These are phyloP conservation scores for Microtus oregoni DNA, from an alignment of 2,113 vertebrate genomes.

Conservation along the genomic window DNA sequence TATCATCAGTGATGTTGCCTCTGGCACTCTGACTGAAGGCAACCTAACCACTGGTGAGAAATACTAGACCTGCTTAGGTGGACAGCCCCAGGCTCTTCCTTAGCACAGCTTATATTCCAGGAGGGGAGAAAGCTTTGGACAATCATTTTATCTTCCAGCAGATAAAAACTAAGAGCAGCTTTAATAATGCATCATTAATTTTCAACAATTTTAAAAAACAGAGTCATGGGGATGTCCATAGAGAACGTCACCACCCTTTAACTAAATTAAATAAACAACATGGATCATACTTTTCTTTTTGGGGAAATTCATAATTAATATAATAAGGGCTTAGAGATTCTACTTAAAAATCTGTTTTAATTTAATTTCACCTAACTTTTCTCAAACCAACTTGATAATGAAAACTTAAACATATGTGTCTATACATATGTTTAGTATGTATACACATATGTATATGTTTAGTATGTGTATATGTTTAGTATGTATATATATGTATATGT, in stretches of 20 bases:
- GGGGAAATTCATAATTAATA: not conserved
- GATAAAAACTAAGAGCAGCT: not conserved
- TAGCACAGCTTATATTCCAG: not conserved
- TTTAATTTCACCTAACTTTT: not conserved
- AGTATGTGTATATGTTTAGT: no score
- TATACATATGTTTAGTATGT: no score
- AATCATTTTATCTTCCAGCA: not conserved
- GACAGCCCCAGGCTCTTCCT: not conserved
- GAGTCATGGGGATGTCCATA: not conserved
- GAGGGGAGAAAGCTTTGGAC: not conserved
- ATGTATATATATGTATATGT: no score
- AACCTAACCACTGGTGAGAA: not conserved
- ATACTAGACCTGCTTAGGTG: not conserved
- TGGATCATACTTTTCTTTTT: not conserved
- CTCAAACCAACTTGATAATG: constrained; percentile 27
- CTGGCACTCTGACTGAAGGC: not conserved
- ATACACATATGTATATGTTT: no score
- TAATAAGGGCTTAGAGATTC: not conserved
- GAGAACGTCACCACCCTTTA: not conserved
- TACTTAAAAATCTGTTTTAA: not conserved
- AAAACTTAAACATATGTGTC: not conserved
- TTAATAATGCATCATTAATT: not conserved
- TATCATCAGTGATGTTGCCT: not conserved
- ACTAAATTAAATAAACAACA: not conserved
- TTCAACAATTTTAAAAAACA: not conserved